Conservation (phyloP, 2,888 invertebrate genomes). For the Hetaerina titia region DNA sequence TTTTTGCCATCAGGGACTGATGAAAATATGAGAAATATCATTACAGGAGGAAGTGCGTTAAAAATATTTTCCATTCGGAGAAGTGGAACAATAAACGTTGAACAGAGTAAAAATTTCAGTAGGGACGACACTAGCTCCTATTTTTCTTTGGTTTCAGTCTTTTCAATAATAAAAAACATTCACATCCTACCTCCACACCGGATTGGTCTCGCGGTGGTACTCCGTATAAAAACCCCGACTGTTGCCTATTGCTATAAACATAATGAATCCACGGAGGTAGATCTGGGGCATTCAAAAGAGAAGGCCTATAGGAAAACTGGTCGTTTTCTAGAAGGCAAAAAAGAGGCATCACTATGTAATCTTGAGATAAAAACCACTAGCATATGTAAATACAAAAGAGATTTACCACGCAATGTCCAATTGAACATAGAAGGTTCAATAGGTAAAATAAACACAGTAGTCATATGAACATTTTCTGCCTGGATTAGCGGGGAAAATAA, state of each 20-base stretch:
- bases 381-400: constrained; percentile 39
- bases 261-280: constrained; percentile 92
- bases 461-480: constrained; percentile 81
- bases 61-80: too few relatives aligned
- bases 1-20: too few relatives aligned
- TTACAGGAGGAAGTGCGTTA: too few relatives aligned
- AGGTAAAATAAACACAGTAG: constrained; percentile 88
- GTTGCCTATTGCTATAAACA: constrained; percentile 88
- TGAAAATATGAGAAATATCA: too few relatives aligned
- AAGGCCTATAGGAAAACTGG: constrained; percentile 86
- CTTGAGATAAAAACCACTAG: background rate
- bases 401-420: constrained; percentile 86
- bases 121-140: background rate
- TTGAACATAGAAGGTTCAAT: constrained; percentile 89
- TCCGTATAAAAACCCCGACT: constrained; percentile 90
- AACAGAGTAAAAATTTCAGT: background rate
- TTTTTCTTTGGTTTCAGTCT: background rate
- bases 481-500: constrained; percentile 24
- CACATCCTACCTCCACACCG: constrained; percentile 72
- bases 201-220: constrained; percentile 82
- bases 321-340: constrained; percentile 78
- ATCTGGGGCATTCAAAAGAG: constrained; percentile 88
- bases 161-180: constrained; percentile 22
- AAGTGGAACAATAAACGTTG: background rate
- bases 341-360: background rate